Conservation (phyloP, 2,797 vertebrate genomes). For the Triplophysa bombifrons region DNA sequence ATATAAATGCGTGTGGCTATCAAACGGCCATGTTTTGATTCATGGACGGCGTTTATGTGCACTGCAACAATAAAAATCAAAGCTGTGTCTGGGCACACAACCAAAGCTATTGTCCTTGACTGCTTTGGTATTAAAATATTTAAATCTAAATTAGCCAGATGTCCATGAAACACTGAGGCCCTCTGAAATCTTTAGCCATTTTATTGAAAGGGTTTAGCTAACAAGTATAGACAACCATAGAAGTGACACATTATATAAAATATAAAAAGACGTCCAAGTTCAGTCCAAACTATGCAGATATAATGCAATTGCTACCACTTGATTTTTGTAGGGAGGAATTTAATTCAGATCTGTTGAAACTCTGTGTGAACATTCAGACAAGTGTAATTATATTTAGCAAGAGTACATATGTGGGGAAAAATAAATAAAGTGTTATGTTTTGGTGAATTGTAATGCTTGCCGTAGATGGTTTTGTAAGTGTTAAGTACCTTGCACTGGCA, state of each 20-base stretch:
- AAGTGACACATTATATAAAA: neutral
- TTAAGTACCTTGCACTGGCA: conserved; percentile 87
- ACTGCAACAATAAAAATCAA: neutral
- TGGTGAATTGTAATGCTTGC: neutral
- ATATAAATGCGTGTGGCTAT: neutral
- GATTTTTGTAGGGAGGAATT: too few relatives aligned
- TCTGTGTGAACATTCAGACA: too few relatives aligned
- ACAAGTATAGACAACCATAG: neutral
- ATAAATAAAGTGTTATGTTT: neutral
- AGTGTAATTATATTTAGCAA: neutral
- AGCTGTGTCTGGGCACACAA: conserved; percentile 17
- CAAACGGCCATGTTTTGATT: conserved; percentile 4
- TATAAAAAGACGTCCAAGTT: too few relatives aligned
- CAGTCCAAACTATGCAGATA: too few relatives aligned
- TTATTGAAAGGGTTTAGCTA: neutral
- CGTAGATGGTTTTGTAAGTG: conserved; percentile 14
- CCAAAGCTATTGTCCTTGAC: conserved; percentile 31
- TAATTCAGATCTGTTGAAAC: too few relatives aligned
- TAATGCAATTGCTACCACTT: too few relatives aligned
- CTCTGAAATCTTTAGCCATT: neutral
- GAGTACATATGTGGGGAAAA: neutral
- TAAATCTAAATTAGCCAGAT: conserved; percentile 35
- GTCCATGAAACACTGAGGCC: neutral
- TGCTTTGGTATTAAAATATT: conserved; percentile 22
- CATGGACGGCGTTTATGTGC: neutral